Conservation (phyloP, 2,113 vertebrate genomes). For the Anseranas semipalmata region DNA sequence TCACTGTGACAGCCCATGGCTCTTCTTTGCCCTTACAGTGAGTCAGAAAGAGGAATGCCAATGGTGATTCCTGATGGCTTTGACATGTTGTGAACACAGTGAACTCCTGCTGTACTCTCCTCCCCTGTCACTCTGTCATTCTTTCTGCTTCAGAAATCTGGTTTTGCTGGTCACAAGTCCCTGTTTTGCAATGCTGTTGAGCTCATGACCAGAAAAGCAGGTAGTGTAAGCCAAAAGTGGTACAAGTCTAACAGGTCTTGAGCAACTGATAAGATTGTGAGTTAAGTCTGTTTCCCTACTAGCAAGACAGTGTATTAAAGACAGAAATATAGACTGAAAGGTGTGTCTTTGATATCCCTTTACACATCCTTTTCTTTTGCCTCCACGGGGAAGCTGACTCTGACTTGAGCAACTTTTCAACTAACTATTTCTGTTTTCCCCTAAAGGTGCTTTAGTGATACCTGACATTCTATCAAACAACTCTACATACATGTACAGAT, state of each 20-base stretch:
- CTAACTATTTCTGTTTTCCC: background rate
- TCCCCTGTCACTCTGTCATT: background rate
- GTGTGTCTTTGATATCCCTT: background rate
- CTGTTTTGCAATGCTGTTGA: constrained; percentile 25
- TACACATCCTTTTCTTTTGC: background rate
- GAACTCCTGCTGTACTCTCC: background rate
- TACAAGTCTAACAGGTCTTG: constrained; percentile 18
- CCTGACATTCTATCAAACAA: background rate
- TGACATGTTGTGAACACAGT: background rate
- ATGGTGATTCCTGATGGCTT: background rate
- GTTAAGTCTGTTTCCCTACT: background rate
- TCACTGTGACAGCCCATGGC: background rate
- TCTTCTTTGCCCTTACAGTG: background rate
- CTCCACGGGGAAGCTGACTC: background rate
- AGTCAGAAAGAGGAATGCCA: background rate
- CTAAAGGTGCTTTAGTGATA: background rate
- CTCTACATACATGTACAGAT: background rate
- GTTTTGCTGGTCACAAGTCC: background rate
- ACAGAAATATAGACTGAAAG: background rate
- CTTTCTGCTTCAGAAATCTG: constrained; percentile 4
- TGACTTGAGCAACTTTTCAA: background rate
- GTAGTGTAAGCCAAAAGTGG: background rate
- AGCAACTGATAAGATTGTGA: background rate
- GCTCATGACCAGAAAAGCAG: background rate
- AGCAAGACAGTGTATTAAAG: background rate